phyloP scores from a whole-genome alignment of 2,113 vertebrate genomes.

The Oreochromis tanganicae region DNA sequence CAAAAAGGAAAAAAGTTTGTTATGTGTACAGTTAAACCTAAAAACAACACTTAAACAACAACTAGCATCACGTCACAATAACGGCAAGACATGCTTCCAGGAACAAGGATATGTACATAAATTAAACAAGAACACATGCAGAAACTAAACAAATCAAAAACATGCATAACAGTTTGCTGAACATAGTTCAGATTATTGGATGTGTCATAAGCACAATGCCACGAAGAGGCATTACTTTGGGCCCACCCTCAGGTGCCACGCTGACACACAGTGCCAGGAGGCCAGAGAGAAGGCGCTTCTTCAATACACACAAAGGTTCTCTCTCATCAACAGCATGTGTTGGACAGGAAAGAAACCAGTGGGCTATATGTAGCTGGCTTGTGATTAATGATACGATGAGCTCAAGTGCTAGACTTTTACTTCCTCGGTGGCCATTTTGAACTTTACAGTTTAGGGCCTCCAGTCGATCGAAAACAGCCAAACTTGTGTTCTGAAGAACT shows the following conservation, averaged over 20 bases:
- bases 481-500: background rate
- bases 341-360: slow-evolving; percentile 16
- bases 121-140: slow-evolving; percentile 32
- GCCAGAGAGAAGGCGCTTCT: slow-evolving; percentile 87
- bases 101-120: background rate
- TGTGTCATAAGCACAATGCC: slow-evolving; percentile 95
- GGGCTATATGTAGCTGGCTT: slow-evolving; percentile 39
- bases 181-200: slow-evolving; percentile 99
- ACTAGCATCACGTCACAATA: background rate
- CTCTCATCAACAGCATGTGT: slow-evolving; percentile 19
- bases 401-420: background rate
- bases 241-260: slow-evolving; percentile 79
- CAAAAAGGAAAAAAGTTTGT: background rate
- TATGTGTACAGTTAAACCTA: background rate
- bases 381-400: background rate
- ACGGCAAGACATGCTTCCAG: background rate
- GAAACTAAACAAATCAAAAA: slow-evolving; percentile 56
- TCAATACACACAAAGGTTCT: slow-evolving; percentile 76
- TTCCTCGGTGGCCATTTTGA: slow-evolving; percentile 13
- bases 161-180: slow-evolving; percentile 89
- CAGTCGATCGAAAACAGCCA: background rate
- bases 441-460: background rate
- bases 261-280: slow-evolving; percentile 88
- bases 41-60: background rate
- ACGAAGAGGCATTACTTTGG: slow-evolving; percentile 94